Evolutionary conservation across 2,888 invertebrate species (phyloP), one percentile per base, ranked within the genome.

Genomic region (Drosophila eohydei): DNA sequence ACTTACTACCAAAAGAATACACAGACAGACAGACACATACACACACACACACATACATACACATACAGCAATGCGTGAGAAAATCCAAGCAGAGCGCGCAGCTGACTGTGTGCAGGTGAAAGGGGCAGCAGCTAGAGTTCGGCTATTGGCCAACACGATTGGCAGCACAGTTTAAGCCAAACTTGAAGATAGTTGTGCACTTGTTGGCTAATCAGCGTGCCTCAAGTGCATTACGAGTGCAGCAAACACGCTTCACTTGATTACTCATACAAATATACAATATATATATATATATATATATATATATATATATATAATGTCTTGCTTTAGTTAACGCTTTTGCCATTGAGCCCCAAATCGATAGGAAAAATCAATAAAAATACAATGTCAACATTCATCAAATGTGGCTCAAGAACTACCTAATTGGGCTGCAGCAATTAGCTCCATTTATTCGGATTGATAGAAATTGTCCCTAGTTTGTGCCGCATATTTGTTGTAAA

Each of bases 21-120:
- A 21, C 7, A 43, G 9, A 51, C n/a, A 44, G 30, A 69, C 16
- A 44, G 14, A 43, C n/a, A 40, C 44, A 52, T 26, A 30, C 16
- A 26, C 36, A 32, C 28, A 54, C 26, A n/a, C 11, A 26, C 30
- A 40, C 11, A 56, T 32, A 41, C 46, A 68, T 26, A 41, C 21
- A 40, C 30, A 46, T 40, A 44, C 55, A 70, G 63, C 80, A 80
- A 66, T 77, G 90, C 86, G 86, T 86, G 86, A 86, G 86, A 86
- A 86, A 90, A 86, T 78, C 56, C 57, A 55, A 75, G 60, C 69
- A 34, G 12, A 66, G 52, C 52, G 68, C 65, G 63, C 85, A 86
- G 78, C 86, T 86, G 88, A 64, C 69, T 32, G 60, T 48, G 41
- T 50, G 54, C 70, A 77, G 70, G 66, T 63, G 62, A 59, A 58